These are phyloP conservation scores for Chelonoidis abingdonii DNA, from an alignment of 2,113 vertebrate genomes.

Conservation along the genomic window DNA sequence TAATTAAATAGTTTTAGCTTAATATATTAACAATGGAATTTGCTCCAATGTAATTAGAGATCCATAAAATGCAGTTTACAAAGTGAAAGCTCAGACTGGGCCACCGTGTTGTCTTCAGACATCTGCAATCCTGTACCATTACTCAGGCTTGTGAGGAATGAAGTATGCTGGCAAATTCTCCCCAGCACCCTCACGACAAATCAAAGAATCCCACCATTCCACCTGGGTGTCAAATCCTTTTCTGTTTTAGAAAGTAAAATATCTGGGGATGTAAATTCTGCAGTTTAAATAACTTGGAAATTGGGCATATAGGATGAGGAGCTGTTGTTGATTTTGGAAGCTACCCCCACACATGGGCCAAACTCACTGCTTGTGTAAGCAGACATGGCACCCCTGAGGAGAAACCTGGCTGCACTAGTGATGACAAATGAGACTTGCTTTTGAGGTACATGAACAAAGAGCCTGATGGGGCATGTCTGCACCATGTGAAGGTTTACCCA, in stretches of 20 bases:
- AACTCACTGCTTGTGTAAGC: accelerated
- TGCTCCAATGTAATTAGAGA: not conserved
- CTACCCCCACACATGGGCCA: accelerated
- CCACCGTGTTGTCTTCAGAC: not conserved
- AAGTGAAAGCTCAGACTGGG: not conserved
- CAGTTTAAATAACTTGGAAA: not conserved
- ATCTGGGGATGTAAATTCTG: not conserved
- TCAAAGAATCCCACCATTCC: not conserved
- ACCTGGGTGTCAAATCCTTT: too few species aligned
- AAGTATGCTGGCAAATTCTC: not conserved
- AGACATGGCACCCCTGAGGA: accelerated
- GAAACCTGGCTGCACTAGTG: accelerated
- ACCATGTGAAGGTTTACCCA: not conserved
- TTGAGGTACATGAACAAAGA: not conserved
- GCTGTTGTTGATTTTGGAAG: not conserved
- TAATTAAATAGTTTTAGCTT: constrained; percentile 46
- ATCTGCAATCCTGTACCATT: not conserved
- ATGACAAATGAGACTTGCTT: not conserved
- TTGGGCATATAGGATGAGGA: not conserved
- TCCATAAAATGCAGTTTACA: not conserved
- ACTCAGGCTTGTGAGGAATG: not conserved
- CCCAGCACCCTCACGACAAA: not conserved
- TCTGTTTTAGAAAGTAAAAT: not conserved
- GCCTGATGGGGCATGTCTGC: not conserved
- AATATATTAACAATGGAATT: constrained; percentile 11